Evolutionary conservation across 2,113 vertebrate species (phyloP).

Genomic region (Psilopogon haemacephalus): DNA sequence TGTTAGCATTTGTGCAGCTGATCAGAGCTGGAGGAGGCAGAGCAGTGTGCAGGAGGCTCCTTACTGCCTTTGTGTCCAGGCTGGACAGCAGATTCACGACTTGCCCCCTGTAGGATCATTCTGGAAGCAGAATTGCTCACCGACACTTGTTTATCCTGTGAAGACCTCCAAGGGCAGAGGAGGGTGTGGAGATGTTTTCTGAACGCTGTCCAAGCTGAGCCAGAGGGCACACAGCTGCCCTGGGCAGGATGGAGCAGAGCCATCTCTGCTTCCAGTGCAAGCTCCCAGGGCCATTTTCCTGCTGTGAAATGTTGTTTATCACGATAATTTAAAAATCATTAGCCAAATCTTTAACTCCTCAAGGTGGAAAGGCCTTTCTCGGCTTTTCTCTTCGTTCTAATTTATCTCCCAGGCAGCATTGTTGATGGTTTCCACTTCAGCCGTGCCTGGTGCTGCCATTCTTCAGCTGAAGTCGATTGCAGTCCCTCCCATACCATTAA

Average conservation of each 20-base stretch:
- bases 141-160: rapidly evolving
- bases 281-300: background rate
- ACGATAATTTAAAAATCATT: background rate
- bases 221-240: background rate
- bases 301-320: rapidly evolving
- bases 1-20: background rate
- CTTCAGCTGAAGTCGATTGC: background rate
- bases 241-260: background rate
- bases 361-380: background rate
- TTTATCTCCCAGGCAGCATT: background rate
- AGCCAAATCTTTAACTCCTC: background rate
- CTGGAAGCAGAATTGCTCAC: background rate
- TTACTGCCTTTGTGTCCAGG: background rate
- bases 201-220: background rate
- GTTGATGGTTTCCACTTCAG: background rate
- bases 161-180: background rate
- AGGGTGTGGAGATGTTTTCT: background rate
- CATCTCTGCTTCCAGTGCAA: rapidly evolving
- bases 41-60: background rate
- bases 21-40: background rate
- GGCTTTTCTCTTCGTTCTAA: background rate
- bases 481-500: background rate
- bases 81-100: background rate
- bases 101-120: background rate
- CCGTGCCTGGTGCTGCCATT: background rate